Evolutionary conservation across 2,113 vertebrate species (phyloP).

Genomic region (Psittacula cyanocephala): DNA sequence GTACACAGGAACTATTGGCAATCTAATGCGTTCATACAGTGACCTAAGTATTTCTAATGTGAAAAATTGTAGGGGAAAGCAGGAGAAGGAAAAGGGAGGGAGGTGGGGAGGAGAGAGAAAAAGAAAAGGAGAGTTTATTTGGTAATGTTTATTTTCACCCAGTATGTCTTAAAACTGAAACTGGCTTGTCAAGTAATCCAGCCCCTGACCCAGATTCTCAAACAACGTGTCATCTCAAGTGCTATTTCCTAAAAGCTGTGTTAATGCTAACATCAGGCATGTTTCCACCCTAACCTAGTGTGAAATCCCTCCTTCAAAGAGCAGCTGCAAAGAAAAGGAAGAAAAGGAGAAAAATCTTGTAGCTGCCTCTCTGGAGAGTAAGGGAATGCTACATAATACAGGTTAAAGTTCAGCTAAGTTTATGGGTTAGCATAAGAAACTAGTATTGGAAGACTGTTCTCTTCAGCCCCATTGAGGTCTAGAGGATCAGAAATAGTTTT

Average conservation of each 20-base stretch:
- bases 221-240: neutral
- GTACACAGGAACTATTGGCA: conserved; percentile 88
- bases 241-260: neutral
- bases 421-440: neutral
- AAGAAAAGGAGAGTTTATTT: neutral
- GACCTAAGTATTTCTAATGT: conserved; percentile 80
- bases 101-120: neutral
- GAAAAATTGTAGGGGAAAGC: neutral
- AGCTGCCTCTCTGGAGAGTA: neutral
- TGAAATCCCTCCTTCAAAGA: neutral
- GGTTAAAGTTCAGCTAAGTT: neutral
- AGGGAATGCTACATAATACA: neutral
- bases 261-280: neutral
- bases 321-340: neutral
- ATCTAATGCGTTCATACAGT: conserved; percentile 86
- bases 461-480: neutral
- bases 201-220: neutral
- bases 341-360: neutral
- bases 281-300: conserved; percentile 1
- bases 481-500: neutral
- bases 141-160: neutral
- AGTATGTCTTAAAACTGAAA: neutral
- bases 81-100: neutral
- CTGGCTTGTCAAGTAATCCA: neutral
- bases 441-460: neutral